Percentiles rank a stretch among this genome's conserved stretches.
Evolutionary conservation across 2,113 vertebrate genomes (phyloP).

Genomic region (Andinoacara biseriatus): DNA sequence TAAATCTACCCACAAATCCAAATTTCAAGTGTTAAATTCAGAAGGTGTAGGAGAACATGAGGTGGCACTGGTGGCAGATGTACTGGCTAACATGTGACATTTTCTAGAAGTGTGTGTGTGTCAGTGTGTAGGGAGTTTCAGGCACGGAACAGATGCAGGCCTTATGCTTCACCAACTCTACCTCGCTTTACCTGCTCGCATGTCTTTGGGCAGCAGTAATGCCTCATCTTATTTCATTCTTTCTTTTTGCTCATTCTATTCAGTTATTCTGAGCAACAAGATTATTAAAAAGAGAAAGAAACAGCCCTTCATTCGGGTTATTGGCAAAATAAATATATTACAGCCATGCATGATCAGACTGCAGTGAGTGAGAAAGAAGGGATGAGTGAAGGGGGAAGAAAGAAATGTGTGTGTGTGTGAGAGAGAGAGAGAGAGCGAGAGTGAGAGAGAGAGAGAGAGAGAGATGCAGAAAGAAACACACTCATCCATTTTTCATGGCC

Average conservation of each 20-base stretch:
- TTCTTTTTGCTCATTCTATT: conserved; percentile 5
- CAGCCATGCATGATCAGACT: conserved; percentile 53
- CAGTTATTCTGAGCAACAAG: neutral
- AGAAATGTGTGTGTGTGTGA: neutral
- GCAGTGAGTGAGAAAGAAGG: conserved; percentile 39
- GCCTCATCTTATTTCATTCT: neutral
- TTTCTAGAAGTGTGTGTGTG: neutral
- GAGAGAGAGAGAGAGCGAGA: neutral
- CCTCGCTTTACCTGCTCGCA: neutral
- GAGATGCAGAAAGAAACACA: conserved; percentile 24
- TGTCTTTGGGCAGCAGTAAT: neutral
- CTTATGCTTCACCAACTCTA: conserved; percentile 15
- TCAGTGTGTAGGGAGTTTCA: neutral
- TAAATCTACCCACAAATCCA: conserved; percentile 11
- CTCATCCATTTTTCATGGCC: conserved; percentile 74
- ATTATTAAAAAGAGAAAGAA: conserved; percentile 4
- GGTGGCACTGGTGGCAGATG: neutral
- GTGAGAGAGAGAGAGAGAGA: neutral
- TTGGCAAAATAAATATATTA: conserved; percentile 63
- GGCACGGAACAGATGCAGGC: conserved; percentile 13
- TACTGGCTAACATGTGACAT: neutral
- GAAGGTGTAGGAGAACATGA: conserved; percentile 4
- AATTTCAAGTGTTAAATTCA: conserved; percentile 15
- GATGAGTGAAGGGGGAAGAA: conserved; percentile 33
- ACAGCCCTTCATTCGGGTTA: conserved; percentile 48